Conservation (phyloP, 2,113 vertebrate species). For the Glaucomys volans region DNA sequence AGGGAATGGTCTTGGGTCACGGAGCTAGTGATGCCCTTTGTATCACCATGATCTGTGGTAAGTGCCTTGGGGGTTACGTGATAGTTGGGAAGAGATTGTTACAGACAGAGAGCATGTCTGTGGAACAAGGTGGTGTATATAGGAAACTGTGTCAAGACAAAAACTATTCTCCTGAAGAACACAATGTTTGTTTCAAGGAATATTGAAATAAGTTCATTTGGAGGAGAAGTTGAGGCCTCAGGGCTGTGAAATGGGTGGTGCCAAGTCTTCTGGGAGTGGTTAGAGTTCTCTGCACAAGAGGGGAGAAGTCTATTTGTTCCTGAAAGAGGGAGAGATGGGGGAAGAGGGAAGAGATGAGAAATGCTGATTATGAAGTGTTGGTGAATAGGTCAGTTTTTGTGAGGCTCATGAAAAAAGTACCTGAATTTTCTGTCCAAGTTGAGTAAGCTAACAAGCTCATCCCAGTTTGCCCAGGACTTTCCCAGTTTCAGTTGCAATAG, state of each 20-base stretch:
- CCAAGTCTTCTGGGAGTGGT: not conserved
- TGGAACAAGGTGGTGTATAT: not conserved
- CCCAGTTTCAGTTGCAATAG: not conserved
- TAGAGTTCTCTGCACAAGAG: not conserved
- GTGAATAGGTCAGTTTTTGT: not conserved
- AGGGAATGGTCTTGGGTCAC: not conserved
- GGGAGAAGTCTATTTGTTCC: constrained; percentile 10
- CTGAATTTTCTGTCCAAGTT: not conserved
- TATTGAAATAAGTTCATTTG: not conserved
- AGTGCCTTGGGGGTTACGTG: not conserved
- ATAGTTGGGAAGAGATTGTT: not conserved
- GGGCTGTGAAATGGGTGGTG: not conserved
- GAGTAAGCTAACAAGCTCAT: not conserved
- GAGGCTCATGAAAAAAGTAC: not conserved
- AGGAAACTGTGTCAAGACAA: not conserved
- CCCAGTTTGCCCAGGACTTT: not conserved
- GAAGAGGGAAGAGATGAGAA: not conserved
- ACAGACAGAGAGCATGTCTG: not conserved
- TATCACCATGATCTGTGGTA: not conserved
- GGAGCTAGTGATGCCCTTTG: not conserved
- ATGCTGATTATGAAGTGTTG: not conserved
- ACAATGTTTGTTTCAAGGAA: constrained; percentile 14
- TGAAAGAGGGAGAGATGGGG: not conserved
- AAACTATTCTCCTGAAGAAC: not conserved
- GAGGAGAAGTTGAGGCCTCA: not conserved